Base-by-base conservation (phyloP, 2,888 invertebrate species). In the Cryptus viduatorius region DNA sequence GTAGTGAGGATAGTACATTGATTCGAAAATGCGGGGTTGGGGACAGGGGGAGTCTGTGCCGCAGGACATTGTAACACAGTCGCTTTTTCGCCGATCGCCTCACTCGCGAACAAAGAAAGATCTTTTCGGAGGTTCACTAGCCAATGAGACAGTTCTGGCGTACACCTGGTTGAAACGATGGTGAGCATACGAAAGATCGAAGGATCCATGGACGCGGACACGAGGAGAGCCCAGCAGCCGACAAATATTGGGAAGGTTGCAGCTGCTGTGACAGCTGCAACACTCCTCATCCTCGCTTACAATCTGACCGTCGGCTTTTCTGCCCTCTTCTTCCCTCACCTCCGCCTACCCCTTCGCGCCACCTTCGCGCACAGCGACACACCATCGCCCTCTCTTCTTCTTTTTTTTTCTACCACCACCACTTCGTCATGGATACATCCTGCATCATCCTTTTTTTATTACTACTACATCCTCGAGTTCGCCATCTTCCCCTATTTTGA, bases 221-320 rank as follows among this genome's bases (percentile, higher is more conserved):
- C 48, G 53, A 76, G 53, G 64, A 67, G 12, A 2, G 37, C 19
- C 16, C 59, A 59, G 68, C 46, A 65, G 73, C 75, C 59, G 82
- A 79, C 71, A 72, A 84, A 86, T 82, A 86, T 86, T 85, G 91
- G 89, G 90, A 90, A 89, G 87, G 71, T 84, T 90, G 91, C 92
- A 92, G 92, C 92, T 92, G 92, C 90, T 89, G 89, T 89, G 89
- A 91, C 92, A 92, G 92, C 92, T 92, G 92, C 91, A 89, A 85
- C 79, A 76, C 80, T 87, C 86, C 85, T 87, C 88, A 86, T 86
- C 48, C 67, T 64, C 69, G 83, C 86, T 88, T 89, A 89, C 88
- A 88, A 89, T 92, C 90, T 89, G 89, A 90, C 87, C 89, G 83
- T 81, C 89, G 89, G 88, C 89, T 88, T 89, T 88, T 85, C 87